Percentiles rank a stretch among this genome's conserved stretches.
phyloP scores from a whole-genome alignment of 2,797 vertebrate genomes.

The Molossus molossus region DNA sequence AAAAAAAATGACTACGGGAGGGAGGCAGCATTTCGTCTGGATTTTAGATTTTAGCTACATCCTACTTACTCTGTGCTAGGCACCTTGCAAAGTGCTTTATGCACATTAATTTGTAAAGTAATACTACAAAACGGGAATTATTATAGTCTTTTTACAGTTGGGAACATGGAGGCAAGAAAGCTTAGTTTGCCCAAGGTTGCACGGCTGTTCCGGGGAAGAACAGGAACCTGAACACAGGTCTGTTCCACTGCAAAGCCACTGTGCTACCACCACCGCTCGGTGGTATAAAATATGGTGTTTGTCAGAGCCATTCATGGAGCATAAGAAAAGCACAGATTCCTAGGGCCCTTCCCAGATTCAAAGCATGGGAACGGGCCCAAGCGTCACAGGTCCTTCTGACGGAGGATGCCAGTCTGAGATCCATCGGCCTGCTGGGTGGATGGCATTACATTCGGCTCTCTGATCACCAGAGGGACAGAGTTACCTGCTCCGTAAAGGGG shows the following conservation, averaged over 20 bases:
- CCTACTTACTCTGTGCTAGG: neutral
- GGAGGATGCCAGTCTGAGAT: neutral
- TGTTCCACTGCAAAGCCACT: neutral
- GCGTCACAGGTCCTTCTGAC: neutral
- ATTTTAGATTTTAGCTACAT: neutral
- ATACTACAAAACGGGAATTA: neutral
- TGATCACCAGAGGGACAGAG: accelerated
- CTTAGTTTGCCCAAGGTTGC: neutral
- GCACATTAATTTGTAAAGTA: constrained; percentile 37
- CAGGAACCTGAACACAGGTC: neutral
- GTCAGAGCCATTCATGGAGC: neutral
- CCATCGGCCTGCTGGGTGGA: neutral
- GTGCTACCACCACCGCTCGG: accelerated
- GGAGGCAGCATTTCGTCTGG: neutral
- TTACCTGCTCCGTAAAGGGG: neutral
- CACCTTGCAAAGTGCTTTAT: neutral
- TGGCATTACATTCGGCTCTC: accelerated
- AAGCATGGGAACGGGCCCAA: neutral
- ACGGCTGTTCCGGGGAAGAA: neutral
- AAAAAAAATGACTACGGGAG: neutral
- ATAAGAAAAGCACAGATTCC: neutral
- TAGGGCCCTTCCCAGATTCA: neutral
- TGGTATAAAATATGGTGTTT: accelerated
- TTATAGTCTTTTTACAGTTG: neutral
- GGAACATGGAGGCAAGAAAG: neutral